A percentile compares a stretch with the other conserved stretches of the same genome.
Conservation (phyloP, 2,888 invertebrate genomes). For the Selenia dentaria region DNA sequence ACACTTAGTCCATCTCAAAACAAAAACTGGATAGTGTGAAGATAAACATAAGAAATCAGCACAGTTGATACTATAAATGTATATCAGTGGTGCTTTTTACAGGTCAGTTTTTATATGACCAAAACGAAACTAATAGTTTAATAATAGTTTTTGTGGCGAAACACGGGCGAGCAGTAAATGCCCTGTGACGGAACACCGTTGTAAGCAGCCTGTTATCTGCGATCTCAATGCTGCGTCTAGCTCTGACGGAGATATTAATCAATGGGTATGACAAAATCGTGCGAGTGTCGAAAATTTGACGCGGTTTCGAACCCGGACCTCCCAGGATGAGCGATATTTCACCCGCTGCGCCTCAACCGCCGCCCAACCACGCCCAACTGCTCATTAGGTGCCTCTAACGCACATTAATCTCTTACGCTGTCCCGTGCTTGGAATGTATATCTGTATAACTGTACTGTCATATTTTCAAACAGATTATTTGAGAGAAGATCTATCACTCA, state of each 20-base stretch:
- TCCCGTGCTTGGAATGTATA: slow-evolving; percentile 44
- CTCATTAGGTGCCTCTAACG: slow-evolving; percentile 79
- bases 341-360: slow-evolving; percentile 61
- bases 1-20: too few relatives aligned
- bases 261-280: slow-evolving; percentile 79
- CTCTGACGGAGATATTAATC: slow-evolving; percentile 69
- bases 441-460: slow-evolving; percentile 25
- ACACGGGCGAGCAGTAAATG: slow-evolving; percentile 37
- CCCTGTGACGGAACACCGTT: slow-evolving; percentile 42
- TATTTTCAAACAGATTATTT: slow-evolving; percentile 31
- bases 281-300: slow-evolving; percentile 80
- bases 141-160: slow-evolving; percentile 33
- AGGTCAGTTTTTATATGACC: neutral
- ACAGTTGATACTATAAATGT: too few relatives aligned
- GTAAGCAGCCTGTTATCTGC: slow-evolving; percentile 52
- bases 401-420: slow-evolving; percentile 67
- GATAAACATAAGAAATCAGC: too few relatives aligned
- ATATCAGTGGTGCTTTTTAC: too few relatives aligned
- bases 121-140: neutral
- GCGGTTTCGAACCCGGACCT: slow-evolving; percentile 67
- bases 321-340: slow-evolving; percentile 80
- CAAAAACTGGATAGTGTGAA: too few relatives aligned
- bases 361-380: slow-evolving; percentile 68
- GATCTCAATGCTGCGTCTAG: slow-evolving; percentile 58
- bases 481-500: slow-evolving; percentile 10